These are phyloP conservation scores for Hesperia comma DNA, from an alignment of 2,888 invertebrate genomes.

Conservation along the genomic window DNA sequence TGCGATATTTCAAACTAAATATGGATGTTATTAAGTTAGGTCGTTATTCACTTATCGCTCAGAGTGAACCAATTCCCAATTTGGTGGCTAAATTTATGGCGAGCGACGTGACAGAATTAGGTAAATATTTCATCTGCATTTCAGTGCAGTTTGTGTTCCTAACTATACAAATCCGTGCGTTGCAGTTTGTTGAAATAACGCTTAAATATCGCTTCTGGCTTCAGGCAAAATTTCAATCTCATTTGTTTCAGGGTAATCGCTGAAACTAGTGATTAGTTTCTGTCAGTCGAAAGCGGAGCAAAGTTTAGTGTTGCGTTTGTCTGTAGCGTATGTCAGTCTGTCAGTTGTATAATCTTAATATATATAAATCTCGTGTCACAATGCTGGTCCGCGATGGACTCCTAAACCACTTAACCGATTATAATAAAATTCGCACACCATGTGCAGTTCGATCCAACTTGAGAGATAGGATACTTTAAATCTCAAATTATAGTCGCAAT, in stretches of 20 bases:
- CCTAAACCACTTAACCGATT: no score
- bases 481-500: no score
- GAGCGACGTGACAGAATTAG: constrained; percentile 23
- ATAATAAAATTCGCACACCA: no score
- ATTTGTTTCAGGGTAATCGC: background rate
- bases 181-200: constrained; percentile 12
- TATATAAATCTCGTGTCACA: no score
- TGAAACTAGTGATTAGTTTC: background rate
- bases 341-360: no score
- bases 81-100: constrained; percentile 19
- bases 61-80: constrained; percentile 10
- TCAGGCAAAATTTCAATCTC: background rate
- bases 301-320: no score
- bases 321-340: no score
- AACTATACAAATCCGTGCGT: constrained; percentile 9
- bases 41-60: constrained; percentile 12
- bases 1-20: background rate
- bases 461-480: no score
- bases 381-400: no score
- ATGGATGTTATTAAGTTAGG: background rate
- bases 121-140: constrained; percentile 23
- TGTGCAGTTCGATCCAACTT: no score
- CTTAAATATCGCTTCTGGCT: constrained; percentile 6
- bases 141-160: constrained; percentile 15
- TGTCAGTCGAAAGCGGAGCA: background rate